Evolutionary conservation across 1,140 invertebrate genomes (phyloP), one percentile per base, ranked within the genome.

Genomic region (Trissolcus basalis): DNA sequence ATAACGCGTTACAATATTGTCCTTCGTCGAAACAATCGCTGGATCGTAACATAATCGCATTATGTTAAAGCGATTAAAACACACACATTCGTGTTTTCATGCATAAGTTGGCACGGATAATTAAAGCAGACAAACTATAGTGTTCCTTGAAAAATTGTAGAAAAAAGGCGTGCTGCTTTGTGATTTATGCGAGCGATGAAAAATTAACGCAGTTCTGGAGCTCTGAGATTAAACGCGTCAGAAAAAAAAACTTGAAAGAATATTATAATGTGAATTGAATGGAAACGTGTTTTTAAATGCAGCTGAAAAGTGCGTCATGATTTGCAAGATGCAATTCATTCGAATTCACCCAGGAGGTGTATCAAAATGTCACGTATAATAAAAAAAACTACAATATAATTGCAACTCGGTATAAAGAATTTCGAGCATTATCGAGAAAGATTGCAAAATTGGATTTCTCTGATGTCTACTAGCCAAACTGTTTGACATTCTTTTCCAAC

Each of bases 381-480:
- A 54, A 64, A 14, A 63, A 58, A n/a, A 56, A 14, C 9, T 54
- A 65, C 45, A 59, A 43, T 54, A n/a, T n/a, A 65, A 65, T 60
- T 3, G 54, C 32, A 51, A 51, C 48, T 12, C 48, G 39, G 44
- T 61, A 58, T 63, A 75, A 63, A 68, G 54, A 64, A 75, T 59
- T 75, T 58, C 63, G 36, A 14, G 48, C 72, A 69, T 75, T 75
- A 75, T 63, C 68, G 51, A 69, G 64, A 19, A 54, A 59, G 14
- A 54, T 69, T 27, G 64, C 49, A 36, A 75, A 75, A 75, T 75
- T 75, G 59, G 69, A 75, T 75, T 75, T 69, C 64, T 64, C 72
- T 75, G n/a, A n/a, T n/a, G 72, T 75, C 72, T 75, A 58, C 64
- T 69, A 64, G 59, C 72, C 59, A 69, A 75, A 75, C 72, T 64